Evolutionary conservation across 2,888 invertebrate genomes (phyloP), one percentile per base, ranked within the genome.

Genomic region (Zhengitettix transpicula): DNA sequence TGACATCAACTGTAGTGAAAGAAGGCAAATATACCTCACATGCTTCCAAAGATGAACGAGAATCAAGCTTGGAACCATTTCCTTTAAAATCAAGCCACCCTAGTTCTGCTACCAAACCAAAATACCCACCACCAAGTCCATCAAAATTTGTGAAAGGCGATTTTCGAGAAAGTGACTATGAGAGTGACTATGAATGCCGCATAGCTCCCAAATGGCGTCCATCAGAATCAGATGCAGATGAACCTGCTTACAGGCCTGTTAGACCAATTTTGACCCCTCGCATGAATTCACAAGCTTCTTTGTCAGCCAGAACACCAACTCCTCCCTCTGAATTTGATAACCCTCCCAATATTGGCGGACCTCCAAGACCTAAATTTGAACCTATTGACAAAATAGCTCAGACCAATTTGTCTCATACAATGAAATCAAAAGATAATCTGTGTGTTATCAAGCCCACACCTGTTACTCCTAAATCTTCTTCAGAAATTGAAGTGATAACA

Each of bases 121-220:
- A 65, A 70, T 73, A 3, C 51, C 76, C 77, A 41, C 78, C 80
- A 56, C 77, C 79, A 40, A 81, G 79, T 71, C 83, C 84, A 59
- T 81, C 81, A 40, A 83, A 79, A 72, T 85, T 84, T 70, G 72
- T 80, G 17, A 82, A 79, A 70, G 77, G 81, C 65, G 82, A 83
- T 72, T 81, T 81, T 70, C 75, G 77, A 58, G 82, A 81, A 69
- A 85, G 83, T 68, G 85, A 85, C 69, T 84, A 84, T 68, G 84
- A 84, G 72, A 85, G 84, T 67, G 85, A 86, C 68, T 80, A 83
- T 64, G 65, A 66, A 7, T 78, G 80, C 60, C 76, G 79, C 65
- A 81, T 83, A 67, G 78, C 79, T 60, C 77, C 82, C 1, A 73
- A 80, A 11, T 84, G 84, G 79, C 76, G 78, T 52, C 77, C 81